Evolutionary conservation across 2,113 vertebrate genomes (phyloP).

Genomic region (Stomatorhinus ivindoensis): DNA sequence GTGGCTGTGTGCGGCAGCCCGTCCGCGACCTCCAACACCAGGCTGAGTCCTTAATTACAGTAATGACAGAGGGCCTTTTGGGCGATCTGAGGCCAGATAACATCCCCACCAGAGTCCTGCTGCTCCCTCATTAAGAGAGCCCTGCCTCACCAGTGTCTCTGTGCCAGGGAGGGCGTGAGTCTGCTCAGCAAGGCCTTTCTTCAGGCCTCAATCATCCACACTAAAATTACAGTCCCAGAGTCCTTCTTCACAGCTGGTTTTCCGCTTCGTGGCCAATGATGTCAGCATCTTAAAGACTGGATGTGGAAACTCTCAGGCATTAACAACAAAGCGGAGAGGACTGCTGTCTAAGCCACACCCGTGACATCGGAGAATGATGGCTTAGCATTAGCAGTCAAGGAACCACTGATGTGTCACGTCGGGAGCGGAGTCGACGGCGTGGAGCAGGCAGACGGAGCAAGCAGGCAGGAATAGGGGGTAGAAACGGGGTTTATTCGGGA

Average conservation of each 20-base stretch:
- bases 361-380: neutral
- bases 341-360: neutral
- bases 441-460: too few species aligned
- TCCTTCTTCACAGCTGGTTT: neutral
- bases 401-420: too few species aligned
- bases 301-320: neutral
- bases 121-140: slow-evolving; percentile 1
- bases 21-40: neutral
- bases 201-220: neutral
- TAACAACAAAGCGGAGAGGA: neutral
- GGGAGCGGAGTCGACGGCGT: too few species aligned
- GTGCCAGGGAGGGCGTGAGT: neutral
- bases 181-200: neutral
- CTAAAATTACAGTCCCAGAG: neutral
- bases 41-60: neutral
- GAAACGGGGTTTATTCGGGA: too few species aligned
- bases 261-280: neutral
- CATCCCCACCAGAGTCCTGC: neutral
- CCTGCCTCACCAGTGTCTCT: neutral
- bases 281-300: neutral
- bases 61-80: slow-evolving; percentile 8
- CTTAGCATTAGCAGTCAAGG: neutral
- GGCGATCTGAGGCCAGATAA: neutral
- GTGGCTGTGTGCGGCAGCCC: neutral
- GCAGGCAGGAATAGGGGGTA: too few species aligned